Evolutionary conservation across 2,797 vertebrate species (phyloP).

Genomic region (Jordanella pulchra): DNA sequence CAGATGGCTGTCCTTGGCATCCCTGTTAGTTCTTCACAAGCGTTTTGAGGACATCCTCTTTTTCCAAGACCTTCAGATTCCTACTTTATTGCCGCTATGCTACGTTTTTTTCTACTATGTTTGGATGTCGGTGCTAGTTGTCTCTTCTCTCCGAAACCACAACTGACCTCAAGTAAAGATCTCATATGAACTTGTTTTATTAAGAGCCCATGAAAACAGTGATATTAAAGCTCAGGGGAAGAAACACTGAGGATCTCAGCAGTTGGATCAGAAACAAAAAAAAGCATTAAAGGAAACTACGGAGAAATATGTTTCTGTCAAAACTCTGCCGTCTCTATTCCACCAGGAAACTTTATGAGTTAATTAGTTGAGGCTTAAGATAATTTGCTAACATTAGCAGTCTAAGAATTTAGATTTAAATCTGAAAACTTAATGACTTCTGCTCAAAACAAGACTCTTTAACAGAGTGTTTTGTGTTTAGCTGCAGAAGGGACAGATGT

Average conservation of each 20-base stretch:
- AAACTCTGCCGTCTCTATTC: not conserved
- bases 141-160: slow-evolving; percentile 46
- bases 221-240: slow-evolving; percentile 11
- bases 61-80: slow-evolving; percentile 70
- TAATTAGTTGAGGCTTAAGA: not conserved
- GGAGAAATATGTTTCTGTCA: not conserved
- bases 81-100: slow-evolving; percentile 60
- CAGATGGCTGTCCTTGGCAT: slow-evolving; percentile 80
- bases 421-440: not conserved
- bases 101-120: slow-evolving; percentile 50
- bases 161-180: slow-evolving; percentile 20
- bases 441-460: slow-evolving; percentile 6
- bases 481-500: not conserved
- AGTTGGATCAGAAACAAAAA: too few relatives aligned
- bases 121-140: slow-evolving; percentile 54
- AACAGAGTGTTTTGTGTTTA: slow-evolving; percentile 3
- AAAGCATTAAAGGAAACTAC: slow-evolving; percentile 1
- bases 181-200: slow-evolving; percentile 18
- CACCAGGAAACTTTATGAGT: not conserved
- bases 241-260: not conserved
- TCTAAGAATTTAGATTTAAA: not conserved
- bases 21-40: slow-evolving; percentile 68
- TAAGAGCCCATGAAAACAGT: slow-evolving; percentile 8
- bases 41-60: slow-evolving; percentile 77
- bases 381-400: not conserved